Percentiles rank a stretch among this genome's conserved stretches.
Evolutionary conservation across 2,113 vertebrate species (phyloP).

Genomic region (Equus przewalskii): DNA sequence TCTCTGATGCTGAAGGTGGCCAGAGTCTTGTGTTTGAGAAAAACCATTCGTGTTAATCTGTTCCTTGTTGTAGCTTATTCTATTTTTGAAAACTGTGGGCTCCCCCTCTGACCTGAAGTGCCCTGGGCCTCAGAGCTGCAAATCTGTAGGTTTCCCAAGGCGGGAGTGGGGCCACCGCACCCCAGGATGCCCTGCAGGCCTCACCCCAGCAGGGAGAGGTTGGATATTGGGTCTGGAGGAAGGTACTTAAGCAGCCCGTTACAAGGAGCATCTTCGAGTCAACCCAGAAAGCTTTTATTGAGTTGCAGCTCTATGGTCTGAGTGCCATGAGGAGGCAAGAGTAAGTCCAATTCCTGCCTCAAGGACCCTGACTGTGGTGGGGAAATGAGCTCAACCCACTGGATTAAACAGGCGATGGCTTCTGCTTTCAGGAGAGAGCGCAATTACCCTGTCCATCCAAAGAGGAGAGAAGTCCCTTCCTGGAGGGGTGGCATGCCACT

Average conservation of each 20-base stretch:
- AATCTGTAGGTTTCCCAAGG: constrained; percentile 65
- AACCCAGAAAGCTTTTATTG: neutral
- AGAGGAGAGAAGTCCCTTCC: neutral
- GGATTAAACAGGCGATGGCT: neutral
- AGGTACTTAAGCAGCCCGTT: neutral
- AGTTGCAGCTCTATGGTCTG: neutral
- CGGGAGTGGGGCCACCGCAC: neutral
- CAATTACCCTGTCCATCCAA: neutral
- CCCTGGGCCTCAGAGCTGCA: constrained; percentile 28
- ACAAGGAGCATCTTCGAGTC: neutral
- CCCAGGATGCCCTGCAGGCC: neutral
- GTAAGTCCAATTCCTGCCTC: neutral
- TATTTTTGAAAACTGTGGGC: constrained; percentile 63
- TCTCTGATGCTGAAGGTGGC: constrained; percentile 39
- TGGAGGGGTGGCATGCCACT: neutral
- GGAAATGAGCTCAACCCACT: neutral
- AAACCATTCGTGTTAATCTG: constrained; percentile 66
- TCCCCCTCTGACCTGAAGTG: constrained; percentile 48
- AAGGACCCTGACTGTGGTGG: neutral
- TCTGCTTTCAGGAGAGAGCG: neutral
- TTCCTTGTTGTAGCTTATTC: constrained; percentile 69
- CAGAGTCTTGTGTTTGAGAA: constrained; percentile 35
- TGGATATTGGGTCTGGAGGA: neutral
- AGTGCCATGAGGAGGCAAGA: neutral
- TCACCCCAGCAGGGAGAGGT: neutral